Evolutionary conservation across 2,797 vertebrate species (phyloP), one percentile per base, ranked within the genome.

Genomic region (Dallia pectoralis): DNA sequence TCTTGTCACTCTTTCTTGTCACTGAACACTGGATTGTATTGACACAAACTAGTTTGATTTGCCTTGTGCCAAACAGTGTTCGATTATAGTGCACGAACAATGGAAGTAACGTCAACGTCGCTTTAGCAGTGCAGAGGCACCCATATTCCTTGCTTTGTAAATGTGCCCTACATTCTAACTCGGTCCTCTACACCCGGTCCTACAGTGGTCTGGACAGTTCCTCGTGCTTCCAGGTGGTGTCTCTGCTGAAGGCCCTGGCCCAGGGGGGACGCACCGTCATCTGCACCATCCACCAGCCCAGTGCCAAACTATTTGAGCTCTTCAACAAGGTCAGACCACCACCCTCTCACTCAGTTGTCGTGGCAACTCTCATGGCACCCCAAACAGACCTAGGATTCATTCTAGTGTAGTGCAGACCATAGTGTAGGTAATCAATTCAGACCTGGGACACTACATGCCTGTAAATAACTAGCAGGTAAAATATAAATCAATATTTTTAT

Each of bases 261-360:
- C 96, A 93, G 81, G 98, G 98, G 0, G 98, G 98, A 59, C 93
- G 98, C 76, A 99, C 98, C 73, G 96, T 99, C 89, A 99, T 99
- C 91, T 99, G 98, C 86, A 99, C 98, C 85, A 98, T 99, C 89
- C 98, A 99, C 90, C 97, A 99, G 92, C 97, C 97, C 85, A 99
- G 97, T 59, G 98, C 97, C 86, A 98, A 97, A 91, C 96, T 99
- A 85, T 99, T 99, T 64, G 97, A 99, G 91, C 96, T 97, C 96
- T 99, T 99, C 22, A 96, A 99, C 92, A 98, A 99, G 96, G 98
- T 97, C 86, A 85, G 53, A n/a, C n/a, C n/a, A n/a, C 53, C 53
- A 11, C 53, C 53, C 2, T 11, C 53, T 22, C 4, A 9, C 19
- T 22, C 53, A 59, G 53, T 59, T 59, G 53, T 27, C 53, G 12